Conservation (phyloP, 2,888 invertebrate genomes). For the Mesorhabditis belari region DNA sequence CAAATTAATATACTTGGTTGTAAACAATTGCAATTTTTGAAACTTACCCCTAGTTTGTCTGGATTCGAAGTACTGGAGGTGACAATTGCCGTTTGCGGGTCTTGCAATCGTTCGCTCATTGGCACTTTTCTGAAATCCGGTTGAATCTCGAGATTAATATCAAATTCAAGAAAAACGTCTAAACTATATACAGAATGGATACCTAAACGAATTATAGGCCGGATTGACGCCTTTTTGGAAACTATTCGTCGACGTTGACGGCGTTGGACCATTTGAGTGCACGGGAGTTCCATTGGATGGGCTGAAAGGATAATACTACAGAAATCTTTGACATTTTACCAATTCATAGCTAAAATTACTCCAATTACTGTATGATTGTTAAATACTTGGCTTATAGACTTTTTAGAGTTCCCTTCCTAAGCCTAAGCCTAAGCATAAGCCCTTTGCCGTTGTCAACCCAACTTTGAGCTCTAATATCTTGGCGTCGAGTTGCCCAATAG, state of each 20-base stretch:
- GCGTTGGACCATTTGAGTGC: background rate
- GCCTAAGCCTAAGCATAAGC: too few species aligned
- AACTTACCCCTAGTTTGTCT: too few species aligned
- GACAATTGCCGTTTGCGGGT: slow-evolving; percentile 49
- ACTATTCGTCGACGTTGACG: background rate
- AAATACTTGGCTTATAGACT: too few species aligned
- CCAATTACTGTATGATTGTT: too few species aligned
- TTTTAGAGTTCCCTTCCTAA: too few species aligned
- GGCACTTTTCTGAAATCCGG: background rate
- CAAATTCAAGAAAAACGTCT: background rate
- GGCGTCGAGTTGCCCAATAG: background rate
- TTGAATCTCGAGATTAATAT: background rate
- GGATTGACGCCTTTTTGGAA: slow-evolving; percentile 26
- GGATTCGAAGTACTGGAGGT: too few species aligned
- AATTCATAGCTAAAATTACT: too few species aligned
- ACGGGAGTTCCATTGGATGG: background rate
- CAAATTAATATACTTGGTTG: too few species aligned
- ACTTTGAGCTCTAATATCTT: too few species aligned
- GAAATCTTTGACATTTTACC: too few species aligned
- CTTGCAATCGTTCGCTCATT: slow-evolving; percentile 10
- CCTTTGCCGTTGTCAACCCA: too few species aligned
- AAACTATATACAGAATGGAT: background rate
- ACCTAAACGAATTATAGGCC: slow-evolving; percentile 40
- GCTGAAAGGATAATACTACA: background rate
- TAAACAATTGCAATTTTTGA: too few species aligned